Base-by-base conservation (phyloP, 2,797 vertebrate species). In the Coreius guichenoti region DNA sequence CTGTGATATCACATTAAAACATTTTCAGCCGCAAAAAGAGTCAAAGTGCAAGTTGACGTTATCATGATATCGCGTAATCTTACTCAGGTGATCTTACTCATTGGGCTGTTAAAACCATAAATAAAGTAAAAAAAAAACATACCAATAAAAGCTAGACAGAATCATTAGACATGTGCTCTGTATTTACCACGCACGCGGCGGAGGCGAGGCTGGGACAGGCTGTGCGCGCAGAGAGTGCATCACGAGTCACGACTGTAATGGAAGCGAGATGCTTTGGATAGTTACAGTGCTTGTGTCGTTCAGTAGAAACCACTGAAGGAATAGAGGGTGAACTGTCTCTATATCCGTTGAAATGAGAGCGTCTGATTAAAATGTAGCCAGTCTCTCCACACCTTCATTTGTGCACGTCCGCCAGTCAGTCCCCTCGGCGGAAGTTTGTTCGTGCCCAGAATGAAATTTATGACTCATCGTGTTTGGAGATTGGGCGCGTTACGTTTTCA, bases 111-210 rank as follows among this genome's bases (percentile, higher is more conserved):
- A 26, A 26, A 61, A n/a, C 56, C 19, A 21, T 31, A 6, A 8
- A 36, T 29, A 33, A 65, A 65, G 11, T 0, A 26, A 29, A 12
- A 63, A 31, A 31, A 4, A 61, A 31, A 49, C 8, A 74, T 33
- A 3, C 16, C 47, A 74, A 51, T 78, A 31, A n/a, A 36, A 58
- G 16, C 26, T 36, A 39, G 39, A 39, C 39, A 43, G 39, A 43
- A 9, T 43, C 8, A 43, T 43, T 8, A 43, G 39, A 43, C 39
- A 7, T 43, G 39, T 13, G 11, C 26, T 8, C 39, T 43, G 39
- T 43, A 78, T 88, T 88, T 79, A 86, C 78, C 47, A 16, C 58
- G 75, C 69, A 65, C 23, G 16, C 33, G 26, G 43, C 54, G 3
- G 11, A 75, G 73, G 73, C 47, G 47, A 51, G 26, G 5, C 21